phyloP scores from a whole-genome alignment of 2,113 vertebrate genomes.

The Heterochromis multidens region DNA sequence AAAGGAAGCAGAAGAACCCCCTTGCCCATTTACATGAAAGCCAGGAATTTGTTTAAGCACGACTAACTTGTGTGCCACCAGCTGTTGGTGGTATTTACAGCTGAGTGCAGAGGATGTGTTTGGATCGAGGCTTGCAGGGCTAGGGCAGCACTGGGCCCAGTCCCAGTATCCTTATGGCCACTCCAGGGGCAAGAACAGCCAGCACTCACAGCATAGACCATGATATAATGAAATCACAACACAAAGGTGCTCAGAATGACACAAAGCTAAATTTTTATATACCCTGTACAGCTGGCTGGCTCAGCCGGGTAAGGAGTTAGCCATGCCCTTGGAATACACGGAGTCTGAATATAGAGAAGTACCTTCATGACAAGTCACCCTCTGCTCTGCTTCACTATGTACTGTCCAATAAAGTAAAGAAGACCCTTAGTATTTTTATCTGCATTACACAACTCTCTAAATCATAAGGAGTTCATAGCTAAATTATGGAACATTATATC shows the following conservation, averaged over 20 bases:
- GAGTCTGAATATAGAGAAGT: constrained; percentile 40
- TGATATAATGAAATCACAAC: constrained; percentile 34
- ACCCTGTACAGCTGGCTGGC: constrained; percentile 32
- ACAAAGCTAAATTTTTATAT: constrained; percentile 23
- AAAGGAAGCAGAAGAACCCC: constrained; percentile 27
- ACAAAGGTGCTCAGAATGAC: constrained; percentile 21
- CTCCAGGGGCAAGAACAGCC: constrained; percentile 57
- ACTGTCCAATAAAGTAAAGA: constrained; percentile 1
- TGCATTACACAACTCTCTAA: neutral
- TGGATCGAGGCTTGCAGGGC: constrained; percentile 48
- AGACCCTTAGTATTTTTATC: neutral
- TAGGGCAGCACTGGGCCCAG: constrained; percentile 33
- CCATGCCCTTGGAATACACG: constrained; percentile 17
- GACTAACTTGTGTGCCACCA: constrained; percentile 76
- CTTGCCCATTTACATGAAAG: constrained; percentile 50
- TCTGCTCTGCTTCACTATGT: constrained; percentile 1
- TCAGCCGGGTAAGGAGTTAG: constrained; percentile 27
- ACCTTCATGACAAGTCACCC: constrained; percentile 42
- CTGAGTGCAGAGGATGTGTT: constrained; percentile 69
- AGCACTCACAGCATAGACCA: constrained; percentile 24
- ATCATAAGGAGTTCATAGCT: constrained; percentile 8
- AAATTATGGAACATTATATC: constrained; percentile 30
- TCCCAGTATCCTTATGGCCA: constrained; percentile 47
- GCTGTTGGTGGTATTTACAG: constrained; percentile 81
- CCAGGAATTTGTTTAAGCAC: constrained; percentile 73